Conservation (phyloP, 2,113 vertebrate species). For the Engystomops pustulosus region DNA sequence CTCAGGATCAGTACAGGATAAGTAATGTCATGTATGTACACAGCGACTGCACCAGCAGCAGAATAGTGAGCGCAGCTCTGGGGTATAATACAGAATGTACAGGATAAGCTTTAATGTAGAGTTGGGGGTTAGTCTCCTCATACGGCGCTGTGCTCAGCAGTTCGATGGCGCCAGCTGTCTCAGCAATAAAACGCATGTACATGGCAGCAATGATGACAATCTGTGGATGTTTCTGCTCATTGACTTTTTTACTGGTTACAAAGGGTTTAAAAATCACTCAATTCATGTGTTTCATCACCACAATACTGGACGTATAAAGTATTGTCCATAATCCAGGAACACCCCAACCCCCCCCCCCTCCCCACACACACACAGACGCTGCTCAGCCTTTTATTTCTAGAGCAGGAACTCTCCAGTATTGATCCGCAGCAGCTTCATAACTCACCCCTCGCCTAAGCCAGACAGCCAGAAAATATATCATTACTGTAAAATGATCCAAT, state of each 20-base stretch:
- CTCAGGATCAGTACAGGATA: too few species aligned
- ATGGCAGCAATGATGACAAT: not conserved
- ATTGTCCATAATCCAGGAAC: too few species aligned
- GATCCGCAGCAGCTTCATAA: constrained; percentile 38
- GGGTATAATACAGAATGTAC: too few species aligned
- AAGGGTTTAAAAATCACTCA: not conserved
- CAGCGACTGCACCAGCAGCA: not conserved
- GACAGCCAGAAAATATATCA: constrained; percentile 31
- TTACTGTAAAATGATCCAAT: constrained; percentile 34
- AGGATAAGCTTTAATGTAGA: too few species aligned
- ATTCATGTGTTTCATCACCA: not conserved
- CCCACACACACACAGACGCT: not conserved
- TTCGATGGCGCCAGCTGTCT: too few species aligned
- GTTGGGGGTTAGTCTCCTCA: too few species aligned
- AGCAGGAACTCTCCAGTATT: constrained; percentile 22
- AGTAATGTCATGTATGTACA: too few species aligned
- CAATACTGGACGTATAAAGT: too few species aligned
- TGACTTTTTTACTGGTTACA: not conserved
- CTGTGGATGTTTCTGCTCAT: not conserved
- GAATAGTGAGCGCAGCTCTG: too few species aligned
- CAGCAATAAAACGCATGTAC: not conserved
- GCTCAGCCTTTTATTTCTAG: not conserved
- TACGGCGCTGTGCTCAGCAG: too few species aligned
- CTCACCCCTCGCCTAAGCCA: constrained; percentile 4
- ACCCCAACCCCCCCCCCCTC: not conserved